Percentiles rank a stretch among this genome's conserved stretches.
Conservation (phyloP, 2,888 invertebrate species). For the Saturnia japonica region DNA sequence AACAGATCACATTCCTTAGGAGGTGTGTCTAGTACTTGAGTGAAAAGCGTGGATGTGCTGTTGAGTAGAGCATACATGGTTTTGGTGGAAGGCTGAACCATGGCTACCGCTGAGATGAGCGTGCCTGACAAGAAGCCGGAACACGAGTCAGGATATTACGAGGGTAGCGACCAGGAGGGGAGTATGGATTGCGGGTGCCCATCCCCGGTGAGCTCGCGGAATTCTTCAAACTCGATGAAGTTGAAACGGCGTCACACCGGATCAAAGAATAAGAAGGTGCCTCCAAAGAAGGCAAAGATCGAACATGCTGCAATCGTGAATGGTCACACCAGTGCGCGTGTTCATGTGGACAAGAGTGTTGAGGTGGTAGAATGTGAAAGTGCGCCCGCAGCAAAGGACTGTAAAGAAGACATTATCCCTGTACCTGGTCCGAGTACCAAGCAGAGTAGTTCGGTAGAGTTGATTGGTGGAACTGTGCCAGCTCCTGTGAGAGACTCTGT, state of each 20-base stretch:
- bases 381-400: conserved; percentile 50
- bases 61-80: conserved; percentile 63
- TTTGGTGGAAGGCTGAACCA: conserved; percentile 69
- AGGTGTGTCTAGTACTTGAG: conserved; percentile 26
- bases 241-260: conserved; percentile 67
- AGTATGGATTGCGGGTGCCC: conserved; percentile 80
- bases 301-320: conserved; percentile 58
- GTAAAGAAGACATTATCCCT: conserved; percentile 48
- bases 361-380: conserved; percentile 66
- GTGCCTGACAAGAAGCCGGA: conserved; percentile 84
- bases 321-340: conserved; percentile 50
- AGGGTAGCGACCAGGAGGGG: conserved; percentile 86
- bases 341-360: conserved; percentile 61
- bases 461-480: conserved; percentile 71
- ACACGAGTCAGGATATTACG: conserved; percentile 93
- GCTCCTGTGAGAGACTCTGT: conserved; percentile 71
- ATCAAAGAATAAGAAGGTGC: conserved; percentile 64
- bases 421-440: conserved; percentile 64
- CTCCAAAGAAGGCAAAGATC: conserved; percentile 59
- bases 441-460: conserved; percentile 71
- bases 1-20: conserved; percentile 18
- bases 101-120: conserved; percentile 82
- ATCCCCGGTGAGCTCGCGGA: conserved; percentile 71
- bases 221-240: conserved; percentile 72
- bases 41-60: conserved; percentile 37